Conservation (phyloP, 2,113 vertebrate species). For the Naja naja region DNA sequence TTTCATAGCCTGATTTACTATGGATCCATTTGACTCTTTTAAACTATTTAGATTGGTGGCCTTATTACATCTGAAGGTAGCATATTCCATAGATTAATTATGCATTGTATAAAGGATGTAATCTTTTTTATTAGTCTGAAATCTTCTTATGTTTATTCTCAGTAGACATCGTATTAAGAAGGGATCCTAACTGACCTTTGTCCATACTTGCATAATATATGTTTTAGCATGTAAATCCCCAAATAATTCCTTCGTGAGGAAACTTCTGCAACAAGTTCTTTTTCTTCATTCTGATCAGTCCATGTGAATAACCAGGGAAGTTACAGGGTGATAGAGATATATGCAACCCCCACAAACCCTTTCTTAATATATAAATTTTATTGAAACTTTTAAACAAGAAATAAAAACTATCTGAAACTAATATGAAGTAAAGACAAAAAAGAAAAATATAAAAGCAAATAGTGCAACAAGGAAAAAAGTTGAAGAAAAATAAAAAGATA, state of each 20-base stretch:
- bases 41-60: neutral
- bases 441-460: neutral
- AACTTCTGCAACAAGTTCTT: neutral
- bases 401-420: neutral
- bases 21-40: neutral
- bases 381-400: neutral
- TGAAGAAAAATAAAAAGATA: neutral
- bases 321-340: neutral
- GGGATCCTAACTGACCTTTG: neutral
- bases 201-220: neutral
- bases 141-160: neutral
- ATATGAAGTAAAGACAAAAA: neutral
- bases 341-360: neutral
- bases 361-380: neutral
- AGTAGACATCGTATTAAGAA: neutral
- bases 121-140: neutral
- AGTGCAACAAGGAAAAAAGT: neutral
- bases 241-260: neutral
- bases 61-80: neutral
- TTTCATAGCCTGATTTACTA: neutral
- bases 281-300: neutral
- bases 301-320: neutral
- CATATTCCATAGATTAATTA: neutral
- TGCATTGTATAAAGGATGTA: neutral
- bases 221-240: neutral